Evolutionary conservation across 2,113 vertebrate species (phyloP).

Genomic region (Spilogale gracilis): DNA sequence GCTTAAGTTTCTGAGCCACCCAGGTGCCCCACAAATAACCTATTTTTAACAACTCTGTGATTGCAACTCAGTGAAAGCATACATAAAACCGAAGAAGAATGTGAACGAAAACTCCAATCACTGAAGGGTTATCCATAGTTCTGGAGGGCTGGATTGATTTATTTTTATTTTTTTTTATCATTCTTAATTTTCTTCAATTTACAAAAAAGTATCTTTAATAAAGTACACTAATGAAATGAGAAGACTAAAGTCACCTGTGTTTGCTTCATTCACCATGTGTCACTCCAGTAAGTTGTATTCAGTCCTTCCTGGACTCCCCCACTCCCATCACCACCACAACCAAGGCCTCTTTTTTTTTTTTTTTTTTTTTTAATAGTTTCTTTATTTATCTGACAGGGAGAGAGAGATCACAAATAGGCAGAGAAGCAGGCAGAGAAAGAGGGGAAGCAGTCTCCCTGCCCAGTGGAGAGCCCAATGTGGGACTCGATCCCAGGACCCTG

Average conservation of each 20-base stretch:
- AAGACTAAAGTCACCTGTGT: not conserved
- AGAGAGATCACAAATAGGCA: no score
- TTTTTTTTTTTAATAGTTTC: no score
- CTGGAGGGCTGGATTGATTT: not conserved
- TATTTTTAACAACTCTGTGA: fast-evolving
- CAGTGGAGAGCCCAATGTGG: no score
- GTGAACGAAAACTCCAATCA: not conserved
- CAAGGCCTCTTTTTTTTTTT: no score
- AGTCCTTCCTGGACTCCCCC: fast-evolving
- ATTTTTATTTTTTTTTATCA: not conserved
- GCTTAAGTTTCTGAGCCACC: not conserved
- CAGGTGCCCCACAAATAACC: not conserved
- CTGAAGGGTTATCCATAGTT: not conserved
- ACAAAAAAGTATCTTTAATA: not conserved
- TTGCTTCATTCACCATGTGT: not conserved
- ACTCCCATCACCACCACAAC: not conserved
- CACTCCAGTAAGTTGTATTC: not conserved
- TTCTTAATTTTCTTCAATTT: not conserved
- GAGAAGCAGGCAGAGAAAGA: no score
- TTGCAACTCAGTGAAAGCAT: not conserved
- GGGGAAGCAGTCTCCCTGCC: no score
- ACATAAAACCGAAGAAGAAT: not conserved
- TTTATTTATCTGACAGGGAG: no score
- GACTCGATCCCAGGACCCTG: no score
- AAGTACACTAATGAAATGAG: not conserved